Evolutionary conservation across 2,888 invertebrate species (phyloP), one percentile per base, ranked within the genome.

Genomic region (Patella depressa): DNA sequence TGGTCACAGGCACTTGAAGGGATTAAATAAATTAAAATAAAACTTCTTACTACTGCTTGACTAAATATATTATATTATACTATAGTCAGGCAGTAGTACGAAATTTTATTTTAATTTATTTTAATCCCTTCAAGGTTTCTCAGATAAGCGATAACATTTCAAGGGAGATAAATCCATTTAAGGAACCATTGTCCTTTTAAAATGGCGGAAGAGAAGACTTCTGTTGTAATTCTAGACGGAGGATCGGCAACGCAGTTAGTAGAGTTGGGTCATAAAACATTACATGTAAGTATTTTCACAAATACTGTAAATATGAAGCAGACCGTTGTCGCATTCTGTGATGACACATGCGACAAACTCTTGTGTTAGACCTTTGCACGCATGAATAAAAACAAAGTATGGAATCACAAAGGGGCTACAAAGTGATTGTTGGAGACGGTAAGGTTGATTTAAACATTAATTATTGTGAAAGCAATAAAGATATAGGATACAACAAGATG

Each of bases 211-310:
- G 53, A 17, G 19, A 12, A 17, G 7, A 54, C 15, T 19, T 3
- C 72, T 29, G 17, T 78, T 19, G 79, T 80, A 2, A 75, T 87
- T 34, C 83, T 88, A 14, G 88, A 88, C 79, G 88, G 88, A 4
- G 88, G 88, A 3, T 84, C 85, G 9, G 86, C 85, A 0, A 84
- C 83, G 0, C 84, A 86, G 71, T 81, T 88, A 53, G 78, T 80
- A 9, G 75, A 83, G 53, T 72, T 84, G 45, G 88, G 87, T 17
- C 75, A 79, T 74, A 53, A 69, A 9, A 71, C 76, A 4, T 80
- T 88, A 65, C 72, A 85, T 71, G 86, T 87, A 81, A 79, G 82
- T 73, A 12, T n/a, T 17, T 29, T 53, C 14, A 19, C 15, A 45
- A 45, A 45, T 45, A 45, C 7, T 45, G 7, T 45, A 45, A 45